Percentiles rank a stretch among this genome's conserved stretches.
phyloP scores from a whole-genome alignment of 1,140 invertebrate genomes.

The Stegodyphus mimosarum region DNA sequence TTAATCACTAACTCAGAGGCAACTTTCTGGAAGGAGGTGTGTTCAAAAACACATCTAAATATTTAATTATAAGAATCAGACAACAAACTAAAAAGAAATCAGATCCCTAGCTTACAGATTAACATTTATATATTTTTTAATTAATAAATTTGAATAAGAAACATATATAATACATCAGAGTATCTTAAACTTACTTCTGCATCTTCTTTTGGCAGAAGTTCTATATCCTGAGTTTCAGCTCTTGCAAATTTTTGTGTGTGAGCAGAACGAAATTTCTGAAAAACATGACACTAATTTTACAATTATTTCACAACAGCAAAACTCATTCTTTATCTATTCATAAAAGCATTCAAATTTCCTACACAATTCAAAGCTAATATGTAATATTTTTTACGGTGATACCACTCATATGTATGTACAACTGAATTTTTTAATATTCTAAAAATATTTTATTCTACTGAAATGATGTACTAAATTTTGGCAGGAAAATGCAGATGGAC shows the following conservation, averaged over 20 bases:
- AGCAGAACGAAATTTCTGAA: constrained; percentile 23
- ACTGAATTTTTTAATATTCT: too few species aligned
- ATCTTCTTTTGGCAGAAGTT: constrained; percentile 17
- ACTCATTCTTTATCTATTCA: too few species aligned
- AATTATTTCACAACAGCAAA: too few species aligned
- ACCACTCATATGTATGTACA: too few species aligned
- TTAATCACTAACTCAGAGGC: neutral
- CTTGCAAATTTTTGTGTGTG: neutral
- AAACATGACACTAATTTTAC: neutral
- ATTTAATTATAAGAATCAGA: neutral
- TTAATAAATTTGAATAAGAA: neutral
- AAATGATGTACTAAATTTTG: too few species aligned
- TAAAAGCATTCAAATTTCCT: too few species aligned
- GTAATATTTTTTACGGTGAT: too few species aligned
- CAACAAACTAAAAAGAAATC: neutral
- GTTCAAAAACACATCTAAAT: neutral
- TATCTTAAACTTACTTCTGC: constrained; percentile 7
- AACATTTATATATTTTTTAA: neutral
- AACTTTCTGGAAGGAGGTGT: neutral
- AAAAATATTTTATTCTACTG: too few species aligned
- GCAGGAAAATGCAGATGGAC: too few species aligned
- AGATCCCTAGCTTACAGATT: neutral
- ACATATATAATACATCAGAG: neutral
- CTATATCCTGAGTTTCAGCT: constrained; percentile 21
- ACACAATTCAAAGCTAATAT: too few species aligned